These are phyloP conservation scores for Motacilla alba DNA, from an alignment of 2,113 vertebrate species.

Conservation along the genomic window DNA sequence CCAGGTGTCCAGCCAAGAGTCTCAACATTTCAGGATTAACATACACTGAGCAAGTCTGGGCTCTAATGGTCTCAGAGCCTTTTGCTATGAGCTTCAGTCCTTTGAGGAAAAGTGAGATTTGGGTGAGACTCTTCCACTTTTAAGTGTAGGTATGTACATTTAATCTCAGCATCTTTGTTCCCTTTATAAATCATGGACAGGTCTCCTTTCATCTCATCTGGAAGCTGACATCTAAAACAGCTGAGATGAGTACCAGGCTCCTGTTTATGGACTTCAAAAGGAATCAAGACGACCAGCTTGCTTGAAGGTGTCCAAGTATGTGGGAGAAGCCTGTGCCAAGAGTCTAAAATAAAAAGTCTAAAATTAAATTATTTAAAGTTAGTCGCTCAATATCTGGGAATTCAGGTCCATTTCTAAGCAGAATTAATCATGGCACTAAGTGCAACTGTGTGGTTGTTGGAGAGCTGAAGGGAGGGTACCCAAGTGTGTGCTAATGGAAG, in stretches of 20 bases:
- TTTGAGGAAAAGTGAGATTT: neutral
- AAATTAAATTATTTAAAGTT: neutral
- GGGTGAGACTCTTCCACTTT: neutral
- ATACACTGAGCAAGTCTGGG: rapidly evolving
- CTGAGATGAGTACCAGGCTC: neutral
- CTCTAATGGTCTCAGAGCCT: rapidly evolving
- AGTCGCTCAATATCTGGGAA: neutral
- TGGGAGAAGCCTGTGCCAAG: neutral
- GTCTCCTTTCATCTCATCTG: neutral
- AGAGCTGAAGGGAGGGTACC: neutral
- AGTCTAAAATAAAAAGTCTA: neutral
- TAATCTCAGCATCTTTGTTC: neutral
- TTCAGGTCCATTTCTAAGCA: neutral
- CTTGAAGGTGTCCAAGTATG: neutral
- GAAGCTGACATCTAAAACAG: neutral
- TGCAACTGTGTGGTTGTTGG: neutral
- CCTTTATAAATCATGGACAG: neutral
- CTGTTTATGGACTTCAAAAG: neutral
- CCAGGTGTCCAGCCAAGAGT: neutral
- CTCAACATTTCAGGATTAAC: rapidly evolving
- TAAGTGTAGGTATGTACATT: neutral
- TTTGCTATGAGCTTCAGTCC: neutral
- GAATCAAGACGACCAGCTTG: neutral
- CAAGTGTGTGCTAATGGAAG: neutral
- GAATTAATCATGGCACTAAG: neutral